Evolutionary conservation across 2,113 vertebrate genomes (phyloP), one percentile per base, ranked within the genome.

Genomic region (Myrmecophaga tridactyla): DNA sequence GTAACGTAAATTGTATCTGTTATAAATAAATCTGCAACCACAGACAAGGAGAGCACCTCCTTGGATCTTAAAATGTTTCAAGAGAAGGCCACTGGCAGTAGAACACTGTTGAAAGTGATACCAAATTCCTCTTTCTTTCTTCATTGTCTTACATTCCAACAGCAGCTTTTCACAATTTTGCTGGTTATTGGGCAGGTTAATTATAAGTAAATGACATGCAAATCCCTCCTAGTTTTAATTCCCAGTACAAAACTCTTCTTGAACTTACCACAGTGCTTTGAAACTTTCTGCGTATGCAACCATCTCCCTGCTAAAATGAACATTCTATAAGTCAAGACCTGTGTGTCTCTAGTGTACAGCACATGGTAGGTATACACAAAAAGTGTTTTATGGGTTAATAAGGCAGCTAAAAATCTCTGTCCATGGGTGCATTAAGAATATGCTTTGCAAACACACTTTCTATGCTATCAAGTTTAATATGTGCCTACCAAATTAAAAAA

Each of bases 381-480:
- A 51, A 62, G 51, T 41, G 3, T 53, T 53, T 69, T 53, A 48
- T 53, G 27, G 20, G 34, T 76, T 39, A 76, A 65, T 65, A 56
- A 51, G 56, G 27, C 20, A 41, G 29, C 48, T n/a, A 73, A 67
- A 41, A 75, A 67, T 34, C 6, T 58, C 12, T 76, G 39, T 18
- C 25, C 46, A 65, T 53, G 29, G 53, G 17, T 8, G 27, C 56
- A 63, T 84, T 75, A 63, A 39, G 27, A 84, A 63, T 9, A 65
- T 43, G 15, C 60, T 76, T 8, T 43, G 70, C n/a, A 43, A 29
- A 67, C 31, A 46, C 53, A 84, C 41, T 67, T 85, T 85, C 81
- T 92, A 69, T n/a, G 76, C 76, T 85, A 76, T 67, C 36, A 34
- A 53, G 65, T 92, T 92, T 92, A 76, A 56, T 85, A 76, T 76